Conservation (phyloP, 2,888 invertebrate genomes). For the Theretra japonica region DNA sequence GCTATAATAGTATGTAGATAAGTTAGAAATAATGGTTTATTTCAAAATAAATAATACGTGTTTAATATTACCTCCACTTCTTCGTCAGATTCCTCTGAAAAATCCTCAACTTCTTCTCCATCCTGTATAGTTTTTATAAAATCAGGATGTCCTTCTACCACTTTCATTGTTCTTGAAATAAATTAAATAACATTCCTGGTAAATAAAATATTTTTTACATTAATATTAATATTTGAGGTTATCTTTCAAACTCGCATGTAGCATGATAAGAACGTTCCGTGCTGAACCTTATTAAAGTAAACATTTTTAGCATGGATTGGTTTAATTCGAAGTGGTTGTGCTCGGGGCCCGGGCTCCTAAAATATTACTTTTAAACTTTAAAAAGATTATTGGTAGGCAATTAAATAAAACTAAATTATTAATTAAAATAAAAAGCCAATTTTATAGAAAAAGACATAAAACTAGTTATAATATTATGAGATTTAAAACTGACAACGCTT, state of each 20-base stretch:
- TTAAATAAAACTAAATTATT: no score
- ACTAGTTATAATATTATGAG: no score
- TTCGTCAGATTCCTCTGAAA: slow-evolving; percentile 91
- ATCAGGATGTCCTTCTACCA: slow-evolving; percentile 75
- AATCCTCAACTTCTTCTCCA: slow-evolving; percentile 91
- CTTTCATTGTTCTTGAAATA: slow-evolving; percentile 50
- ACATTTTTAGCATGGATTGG: background rate
- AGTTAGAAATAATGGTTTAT: background rate
- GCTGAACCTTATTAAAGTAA: background rate
- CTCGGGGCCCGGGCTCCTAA: no score
- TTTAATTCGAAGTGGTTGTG: no score
- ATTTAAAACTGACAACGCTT: no score
- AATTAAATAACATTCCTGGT: slow-evolving; percentile 36
- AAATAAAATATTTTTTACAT: slow-evolving; percentile 33
- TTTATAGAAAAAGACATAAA: no score
- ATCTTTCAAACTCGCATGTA: slow-evolving; percentile 62
- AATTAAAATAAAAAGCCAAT: no score
- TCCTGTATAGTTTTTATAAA: slow-evolving; percentile 94
- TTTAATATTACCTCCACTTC: slow-evolving; percentile 88
- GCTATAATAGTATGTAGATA: background rate
- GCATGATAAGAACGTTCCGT: background rate
- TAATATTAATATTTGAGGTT: slow-evolving; percentile 47
- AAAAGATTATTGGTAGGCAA: no score
- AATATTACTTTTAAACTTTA: no score
- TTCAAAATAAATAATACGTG: slow-evolving; percentile 22